Base-by-base conservation (phyloP, 2,113 vertebrate genomes). In the Dermatemys mawii region DNA sequence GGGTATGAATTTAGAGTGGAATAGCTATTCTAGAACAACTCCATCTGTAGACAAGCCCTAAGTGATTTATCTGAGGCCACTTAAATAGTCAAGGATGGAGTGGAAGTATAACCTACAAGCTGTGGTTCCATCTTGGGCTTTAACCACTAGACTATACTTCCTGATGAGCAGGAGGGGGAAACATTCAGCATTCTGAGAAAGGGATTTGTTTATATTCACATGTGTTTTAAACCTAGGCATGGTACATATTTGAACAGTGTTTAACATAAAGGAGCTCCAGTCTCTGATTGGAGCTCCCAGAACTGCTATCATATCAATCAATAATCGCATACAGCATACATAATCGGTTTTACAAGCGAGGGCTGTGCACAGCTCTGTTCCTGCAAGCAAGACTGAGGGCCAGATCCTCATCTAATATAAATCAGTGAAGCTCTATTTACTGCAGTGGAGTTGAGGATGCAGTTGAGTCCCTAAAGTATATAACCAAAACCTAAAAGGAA, bases 181-280 rank as follows among this genome's bases (percentile, higher is more conserved):
- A 41, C 67, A 73, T 73, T 73, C 67, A 73, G n/a, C 78, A 86
- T 4, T 49, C 5, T 46, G 4, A 76, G 54, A 60, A 54, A 78
- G 76, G 46, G 80, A 67, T 70, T 87, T 88, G 81, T 81, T 88
- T 89, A 27, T 49, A 12, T 80, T 80, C n/a, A 49, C 26, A 70
- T 3, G 14, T 90, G 76, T 73, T 87, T 63, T 2, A 12, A 83
- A 91, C 24, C 12, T 2, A 32, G 35, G 83, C 8, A 21, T 75
- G 73, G 24, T 11, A 24, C 0, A 0, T 49, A 44, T 82, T 89
- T 8, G 26, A 46, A n/a, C 57, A 73, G 7, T 53, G 55, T 55
- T 19, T 29, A 88, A 67, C 21, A 3, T 48, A 81, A 70, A 3
- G 70, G 24, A 8, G 19, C 6, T 84, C 44, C 21, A 16, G 2